phyloP scores from a whole-genome alignment of 1,140 invertebrate genomes.

The Orchesella cincta region DNA sequence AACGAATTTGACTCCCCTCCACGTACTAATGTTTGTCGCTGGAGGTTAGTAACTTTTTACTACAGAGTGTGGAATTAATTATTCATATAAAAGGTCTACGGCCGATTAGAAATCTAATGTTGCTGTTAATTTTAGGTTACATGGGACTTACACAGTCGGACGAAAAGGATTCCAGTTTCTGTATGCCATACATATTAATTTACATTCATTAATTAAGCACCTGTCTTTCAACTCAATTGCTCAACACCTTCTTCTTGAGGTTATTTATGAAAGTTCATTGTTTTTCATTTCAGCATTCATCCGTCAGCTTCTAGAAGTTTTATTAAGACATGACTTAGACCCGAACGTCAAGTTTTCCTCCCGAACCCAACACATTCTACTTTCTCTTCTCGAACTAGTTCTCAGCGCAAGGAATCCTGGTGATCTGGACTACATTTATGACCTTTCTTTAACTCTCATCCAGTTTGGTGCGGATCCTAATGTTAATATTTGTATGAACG shows the following conservation, averaged over 20 bases:
- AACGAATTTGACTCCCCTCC: slow-evolving; percentile 69
- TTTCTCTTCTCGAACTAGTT: slow-evolving; percentile 69
- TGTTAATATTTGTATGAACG: slow-evolving; percentile 48
- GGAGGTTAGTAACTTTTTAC: slow-evolving; percentile 31
- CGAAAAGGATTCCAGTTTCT: slow-evolving; percentile 59
- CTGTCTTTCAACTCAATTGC: slow-evolving; percentile 18
- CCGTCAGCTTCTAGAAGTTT: slow-evolving; percentile 65
- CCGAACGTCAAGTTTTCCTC: slow-evolving; percentile 62
- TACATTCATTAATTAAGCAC: not conserved
- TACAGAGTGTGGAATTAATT: not conserved
- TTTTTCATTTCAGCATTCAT: slow-evolving; percentile 54
- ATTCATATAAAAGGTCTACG: not conserved
- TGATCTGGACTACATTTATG: slow-evolving; percentile 70
- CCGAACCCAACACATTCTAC: slow-evolving; percentile 67
- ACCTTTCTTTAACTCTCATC: slow-evolving; percentile 65
- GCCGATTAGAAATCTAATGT: no score
- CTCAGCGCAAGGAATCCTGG: slow-evolving; percentile 62
- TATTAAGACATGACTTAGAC: slow-evolving; percentile 70
- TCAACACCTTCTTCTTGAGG: not conserved
- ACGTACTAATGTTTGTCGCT: slow-evolving; percentile 72
- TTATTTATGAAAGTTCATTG: not conserved
- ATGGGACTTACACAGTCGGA: slow-evolving; percentile 65
- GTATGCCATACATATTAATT: slow-evolving; percentile 31
- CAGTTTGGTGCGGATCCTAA: slow-evolving; percentile 67
- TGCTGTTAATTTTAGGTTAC: slow-evolving; percentile 65